phyloP scores from a whole-genome alignment of 2,797 vertebrate species.

The Triplophysa yarkandensis region DNA sequence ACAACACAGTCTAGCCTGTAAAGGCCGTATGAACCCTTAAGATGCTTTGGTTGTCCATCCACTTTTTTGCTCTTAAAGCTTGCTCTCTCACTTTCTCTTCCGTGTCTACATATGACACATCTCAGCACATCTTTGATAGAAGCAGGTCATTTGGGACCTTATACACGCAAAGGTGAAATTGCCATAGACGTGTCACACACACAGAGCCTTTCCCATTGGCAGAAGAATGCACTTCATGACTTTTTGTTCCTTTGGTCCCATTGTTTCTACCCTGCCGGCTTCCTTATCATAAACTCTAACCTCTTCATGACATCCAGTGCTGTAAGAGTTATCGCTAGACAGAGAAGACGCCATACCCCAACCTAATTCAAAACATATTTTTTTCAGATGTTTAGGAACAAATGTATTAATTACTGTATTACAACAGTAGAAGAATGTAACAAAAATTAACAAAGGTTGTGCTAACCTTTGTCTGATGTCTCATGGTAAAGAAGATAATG shows the following conservation, averaged over 20 bases:
- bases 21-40: constrained; percentile 57
- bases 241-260: constrained; percentile 71
- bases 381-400: too few species aligned
- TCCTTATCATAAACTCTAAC: constrained; percentile 84
- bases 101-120: constrained; percentile 48
- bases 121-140: constrained; percentile 65
- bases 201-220: constrained; percentile 60
- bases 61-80: constrained; percentile 18
- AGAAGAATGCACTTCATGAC: constrained; percentile 71
- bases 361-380: background rate
- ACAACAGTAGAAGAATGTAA: too few species aligned
- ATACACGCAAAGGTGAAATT: constrained; percentile 76
- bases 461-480: too few species aligned
- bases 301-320: constrained; percentile 69
- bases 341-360: constrained; percentile 7
- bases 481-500: constrained; percentile 62
- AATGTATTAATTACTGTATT: too few species aligned
- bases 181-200: constrained; percentile 66
- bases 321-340: constrained; percentile 67
- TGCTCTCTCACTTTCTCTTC: constrained; percentile 38
- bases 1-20: constrained; percentile 69
- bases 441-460: too few species aligned
- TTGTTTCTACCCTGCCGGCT: constrained; percentile 71
- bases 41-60: constrained; percentile 12
- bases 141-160: constrained; percentile 75